Evolutionary conservation across 2,888 invertebrate genomes (phyloP), one percentile per base, ranked within the genome.

Genomic region (Xestia c-nigrum): DNA sequence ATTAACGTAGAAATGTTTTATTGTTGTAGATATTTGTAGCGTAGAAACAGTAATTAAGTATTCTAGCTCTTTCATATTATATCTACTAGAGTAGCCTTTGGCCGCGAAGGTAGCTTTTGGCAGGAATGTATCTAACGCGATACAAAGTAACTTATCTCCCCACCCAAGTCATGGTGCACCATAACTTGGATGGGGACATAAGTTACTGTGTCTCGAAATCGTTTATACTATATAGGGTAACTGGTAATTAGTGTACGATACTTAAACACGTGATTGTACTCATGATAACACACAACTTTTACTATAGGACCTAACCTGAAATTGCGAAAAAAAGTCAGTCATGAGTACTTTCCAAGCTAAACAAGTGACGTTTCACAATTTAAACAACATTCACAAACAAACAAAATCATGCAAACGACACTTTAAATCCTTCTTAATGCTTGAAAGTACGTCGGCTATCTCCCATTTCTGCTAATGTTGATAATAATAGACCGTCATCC

Each of bases 401-500:
- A 63, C 57, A 24, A 75, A 69, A 59, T 76, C n/a, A 61, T 70
- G 69, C 68, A 78, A 83, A 72, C 61, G 21, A 71, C 69, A 31
- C 4, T 65, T 59, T 69, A 63, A 57, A 75, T 66, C 75, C 65
- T 5, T 61, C 9, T 6, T 57, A 63, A 80, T 40, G 31, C 63
- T 65, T 38, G 12, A 69, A 74, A 46, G 38, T 68, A 59, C n/a
- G 46, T 50, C 72, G 16, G 47, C 64, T 57, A 46, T 64, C 59
- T 69, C 64, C 16, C 71, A 6, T 69, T 68, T 14, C 50, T 67
- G 40, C 52, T 73, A 46, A 72, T 38, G 40, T 43, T 55, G 59
- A 69, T 64, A 57, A 66, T 70, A 80, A 78, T 55, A 72, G 72
- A 38, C 80, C 76, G 47, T 76, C 57, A 76, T 65, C 57, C 16